These are phyloP conservation scores for Phyllotreta cruciferae DNA, from an alignment of 2,888 invertebrate genomes.

Conservation along the genomic window DNA sequence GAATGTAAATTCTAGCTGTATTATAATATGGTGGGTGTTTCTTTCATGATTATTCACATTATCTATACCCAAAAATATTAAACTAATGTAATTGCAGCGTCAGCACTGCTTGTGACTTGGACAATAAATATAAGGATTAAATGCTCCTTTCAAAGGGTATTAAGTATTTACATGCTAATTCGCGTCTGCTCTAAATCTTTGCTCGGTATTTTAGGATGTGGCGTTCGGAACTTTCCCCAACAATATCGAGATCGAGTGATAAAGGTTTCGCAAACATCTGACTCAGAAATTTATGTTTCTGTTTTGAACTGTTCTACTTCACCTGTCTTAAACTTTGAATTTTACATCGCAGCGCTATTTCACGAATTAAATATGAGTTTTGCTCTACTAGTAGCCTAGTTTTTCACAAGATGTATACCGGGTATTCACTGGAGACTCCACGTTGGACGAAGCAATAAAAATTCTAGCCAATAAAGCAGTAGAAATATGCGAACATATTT, in stretches of 20 bases:
- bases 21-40: no score
- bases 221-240: conserved; percentile 21
- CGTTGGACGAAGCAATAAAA: no score
- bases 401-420: conserved; percentile 7
- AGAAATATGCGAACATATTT: no score
- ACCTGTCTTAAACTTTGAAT: conserved; percentile 20
- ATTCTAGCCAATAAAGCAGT: no score
- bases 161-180: conserved; percentile 26
- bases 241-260: conserved; percentile 26
- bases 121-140: conserved; percentile 12
- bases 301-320: conserved; percentile 26
- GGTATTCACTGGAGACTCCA: neutral
- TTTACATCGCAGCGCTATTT: conserved; percentile 14
- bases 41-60: no score
- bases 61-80: no score
- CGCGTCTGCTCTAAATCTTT: conserved; percentile 19
- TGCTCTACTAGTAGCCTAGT: conserved; percentile 8
- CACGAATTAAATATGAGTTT: conserved; percentile 19
- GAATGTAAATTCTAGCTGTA: no score
- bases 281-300: conserved; percentile 25
- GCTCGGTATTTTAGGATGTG: conserved; percentile 21
- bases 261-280: conserved; percentile 26
- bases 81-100: neutral
- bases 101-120: neutral
- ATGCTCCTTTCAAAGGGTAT: conserved; percentile 18